Conservation (phyloP, 2,888 invertebrate genomes). For the Myopa testacea region DNA sequence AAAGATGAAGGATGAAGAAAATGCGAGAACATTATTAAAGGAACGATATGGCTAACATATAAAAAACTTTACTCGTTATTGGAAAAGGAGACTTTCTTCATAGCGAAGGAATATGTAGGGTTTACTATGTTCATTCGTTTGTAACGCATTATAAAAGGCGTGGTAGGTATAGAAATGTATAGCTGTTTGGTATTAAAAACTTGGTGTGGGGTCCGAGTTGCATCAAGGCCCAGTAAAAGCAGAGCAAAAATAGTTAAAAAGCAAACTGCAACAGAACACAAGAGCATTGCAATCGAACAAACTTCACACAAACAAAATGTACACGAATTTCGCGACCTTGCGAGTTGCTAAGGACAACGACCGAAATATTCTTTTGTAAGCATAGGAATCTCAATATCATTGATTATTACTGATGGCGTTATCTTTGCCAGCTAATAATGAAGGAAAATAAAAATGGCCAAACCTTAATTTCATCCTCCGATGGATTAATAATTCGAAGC, state of each 20-base stretch:
- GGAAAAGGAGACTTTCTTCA: no score
- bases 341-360: slow-evolving; percentile 24
- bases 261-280: neutral
- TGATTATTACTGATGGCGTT: neutral
- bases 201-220: no score
- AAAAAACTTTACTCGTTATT: neutral
- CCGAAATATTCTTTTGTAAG: neutral
- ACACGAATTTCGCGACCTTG: neutral
- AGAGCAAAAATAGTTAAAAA: neutral
- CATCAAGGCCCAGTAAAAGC: neutral
- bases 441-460: neutral
- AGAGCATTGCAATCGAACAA: slow-evolving; percentile 23
- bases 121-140: no score
- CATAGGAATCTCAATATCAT: slow-evolving; percentile 24
- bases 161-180: no score
- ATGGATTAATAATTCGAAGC: slow-evolving; percentile 74
- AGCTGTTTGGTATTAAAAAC: no score
- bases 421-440: neutral
- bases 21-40: neutral
- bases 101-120: no score
- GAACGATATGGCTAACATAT: no score
- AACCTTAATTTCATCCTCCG: slow-evolving; percentile 68
- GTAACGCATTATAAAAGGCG: no score
- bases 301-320: slow-evolving; percentile 14
- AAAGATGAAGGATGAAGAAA: slow-evolving; percentile 18